Base-by-base conservation (phyloP, 2,113 vertebrate genomes). In the Mesitornis unicolor region DNA sequence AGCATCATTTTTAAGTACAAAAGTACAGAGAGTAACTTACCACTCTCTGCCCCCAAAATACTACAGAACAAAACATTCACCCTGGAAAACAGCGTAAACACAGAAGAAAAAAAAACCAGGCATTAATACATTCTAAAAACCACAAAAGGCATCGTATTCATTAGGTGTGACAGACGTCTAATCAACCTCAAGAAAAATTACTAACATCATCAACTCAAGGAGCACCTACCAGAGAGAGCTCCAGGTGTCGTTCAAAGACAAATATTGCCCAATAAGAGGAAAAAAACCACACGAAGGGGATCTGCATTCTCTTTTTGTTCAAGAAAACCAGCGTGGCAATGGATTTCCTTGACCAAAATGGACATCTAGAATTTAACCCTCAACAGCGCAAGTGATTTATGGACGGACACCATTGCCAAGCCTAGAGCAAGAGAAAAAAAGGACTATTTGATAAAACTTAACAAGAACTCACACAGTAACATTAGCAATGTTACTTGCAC, bases 301-400 rank as follows among this genome's bases (percentile, higher is more conserved):
- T 29, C 48, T 36, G n/a, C 13, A n/a, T 35, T 20, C 13, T 35
- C 4, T n/a, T 60, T 81, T 45, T 28, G 4, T 15, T 68, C 16
- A 79, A 68, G 20, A 71, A 48, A 70, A 73, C 40, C 53, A 64
- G 6, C 0, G 0, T 4, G 13, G 8, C 28, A 79, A 21, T 7
- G 6, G 75, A 88, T 29, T n/a, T 14, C 17, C 15, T 47, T 3
- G 3, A 70, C 10, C 24, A 80, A 83, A 93, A 68, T 17, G 8
- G 57, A 56, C 26, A 76, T 31, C 9, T 8, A 92, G 36, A 81
- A 90, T 11, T 74, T 12, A 42, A 13, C 11, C n/a, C 83, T 73
- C 53, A 47, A 35, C 45, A 71, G 18, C 3, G 8, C 24, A 53
- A 50, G 36, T 21, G 36, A 80, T 75, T 84, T 89, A 70, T 1